Base-by-base conservation (phyloP, 2,888 invertebrate genomes). In the Acleris cristana region DNA sequence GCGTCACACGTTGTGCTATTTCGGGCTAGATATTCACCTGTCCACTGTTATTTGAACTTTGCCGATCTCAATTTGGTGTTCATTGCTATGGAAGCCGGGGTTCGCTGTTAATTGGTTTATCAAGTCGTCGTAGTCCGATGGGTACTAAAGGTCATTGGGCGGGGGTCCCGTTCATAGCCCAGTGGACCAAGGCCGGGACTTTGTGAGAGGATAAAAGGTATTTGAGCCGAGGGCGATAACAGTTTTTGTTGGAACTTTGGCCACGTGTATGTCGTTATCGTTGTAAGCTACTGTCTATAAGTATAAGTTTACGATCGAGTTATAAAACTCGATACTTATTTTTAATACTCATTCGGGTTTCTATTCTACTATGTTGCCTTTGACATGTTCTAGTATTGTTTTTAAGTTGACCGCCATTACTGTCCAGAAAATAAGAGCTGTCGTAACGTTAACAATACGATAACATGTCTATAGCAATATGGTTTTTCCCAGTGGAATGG, bases 1-100 rank as follows among this genome's bases (percentile, higher is more conserved):
- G 77, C 83, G 76, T 76, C 78, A 79, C 76, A 78, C 81, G 72
- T 71, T 87, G 79, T 89, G 87, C 83, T 89, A 88, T 88, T 88
- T 82, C 81, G 73, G 80, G 80, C 72, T 81, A 79, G 77, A 79
- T 76, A 76, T 69, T 66, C 65, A 56, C 57, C 49, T 62, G 74
- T 69, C 83, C 80, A 81, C 62, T 73, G 70, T 78, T 76, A 78
- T 76, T 64, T 71, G 81, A 67, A 55, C 81, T 74, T 72, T 67
- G 71, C 64, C 69, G 54, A 64, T 64, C 72, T 71, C 54, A 40
- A 71, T 71, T 69, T 72, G 53, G 64, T 65, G 70, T 71, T 59
- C 44, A 71, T 71, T 65, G 59, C 69, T 67, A 72, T 69, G 64
- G 71, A 51, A 69, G 64, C 69, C 64, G 72, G 69, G 77, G 83